Evolutionary conservation across 2,888 invertebrate species (phyloP).

Genomic region (Branchellion lobata): DNA sequence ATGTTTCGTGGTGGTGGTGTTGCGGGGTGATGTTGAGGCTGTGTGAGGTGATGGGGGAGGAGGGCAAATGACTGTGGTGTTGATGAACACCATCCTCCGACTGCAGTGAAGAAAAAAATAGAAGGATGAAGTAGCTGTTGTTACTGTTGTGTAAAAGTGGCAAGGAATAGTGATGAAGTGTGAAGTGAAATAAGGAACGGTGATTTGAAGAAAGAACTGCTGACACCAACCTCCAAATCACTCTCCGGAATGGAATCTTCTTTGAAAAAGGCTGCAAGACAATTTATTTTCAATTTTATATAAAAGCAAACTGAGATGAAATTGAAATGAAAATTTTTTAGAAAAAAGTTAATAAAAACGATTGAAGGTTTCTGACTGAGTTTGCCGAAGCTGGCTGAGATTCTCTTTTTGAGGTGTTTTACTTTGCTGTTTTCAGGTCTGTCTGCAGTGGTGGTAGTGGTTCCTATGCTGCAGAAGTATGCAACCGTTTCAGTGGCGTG

Average conservation of each 20-base stretch:
- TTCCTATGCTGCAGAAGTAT: too few species aligned
- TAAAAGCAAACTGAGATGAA: too few species aligned
- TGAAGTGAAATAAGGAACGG: too few species aligned
- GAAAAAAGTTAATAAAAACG: not conserved
- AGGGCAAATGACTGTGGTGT: not conserved
- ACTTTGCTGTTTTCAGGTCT: constrained; percentile 31
- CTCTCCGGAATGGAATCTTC: constrained; percentile 39
- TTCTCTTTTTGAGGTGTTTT: constrained; percentile 47
- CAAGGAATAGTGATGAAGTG: too few species aligned
- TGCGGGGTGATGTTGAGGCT: constrained; percentile 52
- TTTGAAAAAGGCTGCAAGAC: constrained; percentile 25
- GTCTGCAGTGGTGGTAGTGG: too few species aligned
- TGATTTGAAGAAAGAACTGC: not conserved
- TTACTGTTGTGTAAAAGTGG: too few species aligned
- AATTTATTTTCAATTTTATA: not conserved
- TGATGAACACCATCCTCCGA: not conserved
- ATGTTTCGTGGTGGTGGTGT: constrained; percentile 36
- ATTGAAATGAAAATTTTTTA: not conserved
- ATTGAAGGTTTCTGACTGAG: constrained; percentile 43
- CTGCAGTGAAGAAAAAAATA: too few species aligned
- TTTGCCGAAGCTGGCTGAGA: constrained; percentile 50
- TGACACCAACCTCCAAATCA: constrained; percentile 34
- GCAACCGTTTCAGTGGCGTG: too few species aligned
- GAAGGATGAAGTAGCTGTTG: too few species aligned
- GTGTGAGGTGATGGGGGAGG: constrained; percentile 51